Conservation (phyloP, 1,140 invertebrate genomes). For the Pissodes strobi region DNA sequence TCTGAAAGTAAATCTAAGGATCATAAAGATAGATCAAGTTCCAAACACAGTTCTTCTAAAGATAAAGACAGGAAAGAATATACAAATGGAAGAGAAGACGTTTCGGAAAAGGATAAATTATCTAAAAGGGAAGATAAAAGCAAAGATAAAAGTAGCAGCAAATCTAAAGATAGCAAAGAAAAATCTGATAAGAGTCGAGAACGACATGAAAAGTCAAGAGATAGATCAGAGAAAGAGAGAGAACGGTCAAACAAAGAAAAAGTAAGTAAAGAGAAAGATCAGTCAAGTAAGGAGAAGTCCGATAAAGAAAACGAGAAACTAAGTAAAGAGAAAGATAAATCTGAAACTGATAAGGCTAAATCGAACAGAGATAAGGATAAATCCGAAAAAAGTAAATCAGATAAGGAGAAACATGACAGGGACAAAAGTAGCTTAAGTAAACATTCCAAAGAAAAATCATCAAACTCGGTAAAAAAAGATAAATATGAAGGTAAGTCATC, state of each 20-base stretch:
- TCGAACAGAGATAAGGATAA: constrained; percentile 37
- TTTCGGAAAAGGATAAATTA: constrained; percentile 39
- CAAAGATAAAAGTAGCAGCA: constrained; percentile 41
- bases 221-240: constrained; percentile 39
- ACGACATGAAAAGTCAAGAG: constrained; percentile 36
- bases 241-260: constrained; percentile 8
- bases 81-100: constrained; percentile 42
- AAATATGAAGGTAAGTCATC: constrained; percentile 26
- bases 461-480: constrained; percentile 39
- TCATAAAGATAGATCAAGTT: constrained; percentile 50
- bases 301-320: constrained; percentile 42
- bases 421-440: constrained; percentile 40
- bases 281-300: constrained; percentile 16
- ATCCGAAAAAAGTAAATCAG: constrained; percentile 27
- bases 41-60: constrained; percentile 48
- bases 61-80: constrained; percentile 49
- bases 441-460: constrained; percentile 37
- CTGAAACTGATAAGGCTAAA: constrained; percentile 30
- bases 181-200: constrained; percentile 33
- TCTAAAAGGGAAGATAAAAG: constrained; percentile 41
- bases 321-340: constrained; percentile 38
- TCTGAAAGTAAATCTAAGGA: constrained; percentile 53
- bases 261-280: constrained; percentile 23
- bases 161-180: constrained; percentile 47
- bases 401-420: constrained; percentile 29